Evolutionary conservation across 2,113 vertebrate species (phyloP).

Genomic region (Pteronura brasiliensis): DNA sequence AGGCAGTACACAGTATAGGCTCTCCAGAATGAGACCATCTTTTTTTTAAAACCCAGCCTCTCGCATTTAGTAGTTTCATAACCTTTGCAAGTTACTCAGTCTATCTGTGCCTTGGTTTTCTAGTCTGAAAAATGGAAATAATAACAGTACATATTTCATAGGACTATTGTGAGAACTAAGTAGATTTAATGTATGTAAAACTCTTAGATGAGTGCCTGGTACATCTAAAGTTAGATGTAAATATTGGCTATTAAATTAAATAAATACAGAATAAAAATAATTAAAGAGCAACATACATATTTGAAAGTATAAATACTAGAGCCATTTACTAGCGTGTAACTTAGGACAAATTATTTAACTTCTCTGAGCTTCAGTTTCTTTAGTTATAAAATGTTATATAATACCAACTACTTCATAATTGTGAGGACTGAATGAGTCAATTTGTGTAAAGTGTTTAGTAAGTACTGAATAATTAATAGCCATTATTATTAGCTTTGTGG

Average conservation of each 20-base stretch:
- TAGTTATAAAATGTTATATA: neutral
- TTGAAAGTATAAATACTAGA: neutral
- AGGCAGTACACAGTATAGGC: neutral
- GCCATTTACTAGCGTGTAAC: neutral
- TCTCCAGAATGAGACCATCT: neutral
- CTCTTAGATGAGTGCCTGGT: neutral
- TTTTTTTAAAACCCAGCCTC: neutral
- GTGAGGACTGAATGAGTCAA: neutral
- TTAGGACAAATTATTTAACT: slow-evolving; percentile 14
- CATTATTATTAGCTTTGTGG: neutral
- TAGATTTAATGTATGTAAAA: neutral
- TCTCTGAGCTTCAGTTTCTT: neutral
- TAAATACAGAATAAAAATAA: neutral
- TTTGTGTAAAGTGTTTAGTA: neutral
- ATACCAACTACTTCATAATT: neutral
- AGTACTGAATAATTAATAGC: neutral
- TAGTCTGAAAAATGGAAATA: neutral
- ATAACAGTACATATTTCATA: neutral
- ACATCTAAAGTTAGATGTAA: neutral
- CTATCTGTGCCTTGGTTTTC: neutral
- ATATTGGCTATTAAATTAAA: neutral
- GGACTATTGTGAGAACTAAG: neutral
- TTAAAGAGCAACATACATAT: neutral
- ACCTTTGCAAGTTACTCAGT: neutral
- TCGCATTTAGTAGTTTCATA: neutral